phyloP scores from a whole-genome alignment of 2,888 invertebrate genomes.

The Amaurobius ferox region DNA sequence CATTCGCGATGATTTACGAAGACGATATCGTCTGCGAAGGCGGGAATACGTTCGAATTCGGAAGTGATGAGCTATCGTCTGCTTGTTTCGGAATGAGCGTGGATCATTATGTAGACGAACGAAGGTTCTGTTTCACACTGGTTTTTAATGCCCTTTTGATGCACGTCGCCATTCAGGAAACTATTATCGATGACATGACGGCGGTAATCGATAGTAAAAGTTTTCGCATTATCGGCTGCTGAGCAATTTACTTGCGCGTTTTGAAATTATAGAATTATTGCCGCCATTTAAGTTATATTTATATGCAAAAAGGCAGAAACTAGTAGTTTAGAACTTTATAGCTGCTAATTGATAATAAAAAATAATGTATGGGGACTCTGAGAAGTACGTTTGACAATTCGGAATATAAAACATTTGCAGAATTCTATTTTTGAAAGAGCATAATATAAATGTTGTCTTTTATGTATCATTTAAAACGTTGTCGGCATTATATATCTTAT shows the following conservation, averaged over 20 bases:
- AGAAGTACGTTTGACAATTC: too few species aligned
- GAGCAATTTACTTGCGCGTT: background rate
- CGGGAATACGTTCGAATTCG: conserved; percentile 22
- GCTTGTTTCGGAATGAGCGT: background rate
- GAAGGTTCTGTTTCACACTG: background rate
- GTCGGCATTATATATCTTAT: too few species aligned
- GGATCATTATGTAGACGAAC: conserved; percentile 2
- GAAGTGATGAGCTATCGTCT: conserved; percentile 13
- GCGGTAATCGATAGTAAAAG: background rate
- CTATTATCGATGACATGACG: conserved; percentile 16
- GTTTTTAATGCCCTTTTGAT: conserved; percentile 12
- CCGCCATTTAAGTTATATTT: background rate
- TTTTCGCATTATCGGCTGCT: background rate
- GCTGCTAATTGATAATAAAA: too few species aligned
- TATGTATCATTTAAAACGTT: too few species aligned
- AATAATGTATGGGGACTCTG: too few species aligned
- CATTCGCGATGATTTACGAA: conserved; percentile 57
- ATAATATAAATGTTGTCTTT: too few species aligned
- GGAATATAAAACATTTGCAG: too few species aligned
- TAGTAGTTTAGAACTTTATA: background rate
- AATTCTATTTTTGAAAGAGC: too few species aligned
- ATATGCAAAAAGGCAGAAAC: background rate
- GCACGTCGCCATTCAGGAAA: background rate
- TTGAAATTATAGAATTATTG: background rate
- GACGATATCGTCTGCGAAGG: conserved; percentile 34